Base-by-base conservation (phyloP, 2,888 invertebrate species). In the Thera obeliscata region DNA sequence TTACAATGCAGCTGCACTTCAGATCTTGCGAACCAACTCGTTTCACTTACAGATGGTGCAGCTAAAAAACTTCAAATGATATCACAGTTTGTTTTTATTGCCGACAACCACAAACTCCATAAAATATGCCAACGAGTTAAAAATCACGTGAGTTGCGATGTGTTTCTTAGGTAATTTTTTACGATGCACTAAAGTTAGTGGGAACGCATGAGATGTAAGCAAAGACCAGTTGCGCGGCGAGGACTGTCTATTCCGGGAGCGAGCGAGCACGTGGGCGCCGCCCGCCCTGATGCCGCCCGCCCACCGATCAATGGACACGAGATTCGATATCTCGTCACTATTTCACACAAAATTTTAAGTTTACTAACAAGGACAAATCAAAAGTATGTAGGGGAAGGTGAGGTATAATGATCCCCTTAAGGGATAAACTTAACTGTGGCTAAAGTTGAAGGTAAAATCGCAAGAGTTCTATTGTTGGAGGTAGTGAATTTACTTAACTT, bases 171-270 rank as follows among this genome's bases (percentile, higher is more conserved):
- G 9, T 33, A 52, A 73, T 61, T 74, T 71, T 46, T 71, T 73
- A 76, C 76, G 74, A 76, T 68, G 66, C 74, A 73, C 69, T 68
- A 75, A 75, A 71, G 61, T 74, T 67, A 66, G 66, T 75, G 12
- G 52, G 71, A 73, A 70, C 69, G 75, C 72, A 73, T 67, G 71
- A 74, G 73, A 83, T 85, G 90, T 87, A 82, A 84, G 81, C 77
- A 73, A 70, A 66, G 82, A 79, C 72, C 86, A 78, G 83, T 81
- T 80, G 87, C 84, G 82, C 88, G 85, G 84, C 82, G 85, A 86
- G 77, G 84, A 93, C 93, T 92, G 90, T 85, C 91, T 93, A 93
- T 93, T 93, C 90, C 88, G 85, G 86, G 90, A 84, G 72, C 79
- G 84, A 87, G 87, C 86, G 82, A 85, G 82, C 92, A 91, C 93